Conservation (phyloP, 2,888 invertebrate genomes). For the Ichneumoninae sp. region DNA sequence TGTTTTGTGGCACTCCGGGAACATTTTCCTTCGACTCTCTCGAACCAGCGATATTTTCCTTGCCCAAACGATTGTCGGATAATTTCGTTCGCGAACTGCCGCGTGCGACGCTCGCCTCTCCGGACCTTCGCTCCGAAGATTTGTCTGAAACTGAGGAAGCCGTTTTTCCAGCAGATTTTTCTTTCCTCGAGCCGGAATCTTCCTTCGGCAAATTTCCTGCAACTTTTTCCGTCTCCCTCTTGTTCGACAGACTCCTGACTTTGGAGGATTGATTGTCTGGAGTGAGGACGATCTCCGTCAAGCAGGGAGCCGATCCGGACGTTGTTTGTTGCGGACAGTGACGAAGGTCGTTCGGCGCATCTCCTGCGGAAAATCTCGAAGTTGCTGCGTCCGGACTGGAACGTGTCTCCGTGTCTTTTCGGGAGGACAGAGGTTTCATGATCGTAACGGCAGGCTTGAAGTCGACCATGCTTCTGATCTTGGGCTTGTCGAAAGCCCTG, state of each 20-base stretch:
- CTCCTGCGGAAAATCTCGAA: slow-evolving; percentile 17
- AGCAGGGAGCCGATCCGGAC: neutral
- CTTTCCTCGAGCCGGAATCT: neutral
- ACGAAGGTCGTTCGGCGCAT: slow-evolving; percentile 37
- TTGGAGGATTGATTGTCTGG: neutral
- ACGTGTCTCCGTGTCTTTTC: neutral
- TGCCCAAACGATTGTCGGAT: neutral
- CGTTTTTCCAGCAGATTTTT: neutral
- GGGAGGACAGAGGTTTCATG: slow-evolving; percentile 34
- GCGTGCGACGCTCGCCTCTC: no score
- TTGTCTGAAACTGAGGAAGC: slow-evolving; percentile 4
- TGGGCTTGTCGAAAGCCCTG: slow-evolving; percentile 42
- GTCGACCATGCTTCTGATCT: slow-evolving; percentile 44
- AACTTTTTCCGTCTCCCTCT: neutral
- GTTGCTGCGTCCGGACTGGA: slow-evolving; percentile 16
- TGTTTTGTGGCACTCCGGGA: slow-evolving; percentile 14
- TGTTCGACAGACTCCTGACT: neutral
- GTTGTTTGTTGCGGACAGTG: slow-evolving; percentile 25
- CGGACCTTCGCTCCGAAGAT: neutral
- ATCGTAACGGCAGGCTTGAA: slow-evolving; percentile 39
- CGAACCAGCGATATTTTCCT: slow-evolving; percentile 43
- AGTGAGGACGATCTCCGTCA: slow-evolving; percentile 11
- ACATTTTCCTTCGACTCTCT: neutral
- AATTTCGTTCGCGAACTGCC: neutral
- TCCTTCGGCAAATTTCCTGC: neutral